Base-by-base conservation (phyloP, 1,140 invertebrate species). In the Cataglyphis hispanica region DNA sequence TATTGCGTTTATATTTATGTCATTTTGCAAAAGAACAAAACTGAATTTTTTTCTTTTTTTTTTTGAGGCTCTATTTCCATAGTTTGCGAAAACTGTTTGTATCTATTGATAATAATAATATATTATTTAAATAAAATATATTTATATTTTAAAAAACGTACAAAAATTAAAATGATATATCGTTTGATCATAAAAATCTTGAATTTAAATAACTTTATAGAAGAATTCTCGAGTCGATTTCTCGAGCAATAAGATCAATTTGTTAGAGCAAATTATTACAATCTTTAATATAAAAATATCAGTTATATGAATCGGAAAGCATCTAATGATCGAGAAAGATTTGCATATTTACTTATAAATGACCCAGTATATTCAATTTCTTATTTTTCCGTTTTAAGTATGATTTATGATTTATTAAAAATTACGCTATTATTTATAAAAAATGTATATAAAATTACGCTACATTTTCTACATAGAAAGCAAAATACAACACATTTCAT, bases 341-440 rank as follows among this genome's bases (percentile, higher is more conserved):
- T 27, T 66, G 63, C 63, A 37, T 34, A n/a, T 34, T 37, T 22
- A 19, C 27, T 34, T 37, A 16, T 63, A 63, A 63, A 31, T 34
- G 27, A 19, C 63, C 31, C 19, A 66, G 37, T 66, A 66, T 11
- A 19, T 31, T 22, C 63, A 66, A 66, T 34, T n/a, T 34, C 31
- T 64, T 37, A 66, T 66, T 66, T 66, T 66, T 66, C 63, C 63
- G 46, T 50, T 50, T 50, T 50, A 19, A 50, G 46, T 50, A 50
- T 4, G 19, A 16, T 13, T 19, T 50, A 1, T 50, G n/a, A n/a
- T 50, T 46, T 19, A 19, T 50, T 4, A 50, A 50, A 50, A 50
- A 50, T 50, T 50, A 50, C 0, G 16, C 16, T 5, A 50, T 50
- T 50, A 19, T 19, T 50, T 4, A 50, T 4, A 50, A n/a, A n/a